Percentiles rank a stretch among this genome's conserved stretches.
phyloP scores from a whole-genome alignment of 2,797 vertebrate genomes.

The Hydrophis major region DNA sequence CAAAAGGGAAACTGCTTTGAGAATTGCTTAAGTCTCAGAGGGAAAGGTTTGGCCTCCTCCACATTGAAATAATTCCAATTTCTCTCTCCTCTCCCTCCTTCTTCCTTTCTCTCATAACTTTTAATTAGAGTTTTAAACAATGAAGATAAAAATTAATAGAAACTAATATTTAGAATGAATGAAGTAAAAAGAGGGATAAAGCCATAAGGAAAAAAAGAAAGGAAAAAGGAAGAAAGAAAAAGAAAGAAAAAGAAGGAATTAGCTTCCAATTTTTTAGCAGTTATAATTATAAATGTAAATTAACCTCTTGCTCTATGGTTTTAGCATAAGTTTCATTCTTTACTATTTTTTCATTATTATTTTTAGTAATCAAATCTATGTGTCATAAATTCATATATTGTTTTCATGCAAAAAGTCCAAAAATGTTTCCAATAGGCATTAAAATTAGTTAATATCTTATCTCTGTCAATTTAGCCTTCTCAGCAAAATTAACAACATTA shows the following conservation, averaged over 20 bases:
- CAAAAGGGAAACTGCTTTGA: constrained; percentile 10
- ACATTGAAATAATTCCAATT: not conserved
- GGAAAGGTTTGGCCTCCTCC: not conserved
- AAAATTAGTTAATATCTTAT: not conserved
- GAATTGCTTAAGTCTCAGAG: constrained; percentile 16
- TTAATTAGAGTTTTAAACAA: not conserved
- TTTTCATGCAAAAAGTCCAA: not conserved
- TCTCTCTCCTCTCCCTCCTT: not conserved
- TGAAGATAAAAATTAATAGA: not conserved
- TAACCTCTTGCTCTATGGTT: not conserved
- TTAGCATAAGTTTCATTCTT: not conserved
- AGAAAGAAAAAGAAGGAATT: not conserved
- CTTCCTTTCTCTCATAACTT: not conserved
- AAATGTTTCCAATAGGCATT: not conserved
- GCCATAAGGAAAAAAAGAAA: not conserved
- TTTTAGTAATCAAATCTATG: not conserved
- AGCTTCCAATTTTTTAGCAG: not conserved
- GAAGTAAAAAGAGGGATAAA: not conserved
- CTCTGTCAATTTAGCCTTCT: not conserved
- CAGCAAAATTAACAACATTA: not conserved
- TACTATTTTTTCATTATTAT: not conserved
- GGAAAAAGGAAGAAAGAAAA: not conserved
- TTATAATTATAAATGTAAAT: not conserved
- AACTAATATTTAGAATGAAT: not conserved
- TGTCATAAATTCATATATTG: not conserved